Conservation (phyloP, 2,888 invertebrate species). For the Chloroclysta siterata region DNA sequence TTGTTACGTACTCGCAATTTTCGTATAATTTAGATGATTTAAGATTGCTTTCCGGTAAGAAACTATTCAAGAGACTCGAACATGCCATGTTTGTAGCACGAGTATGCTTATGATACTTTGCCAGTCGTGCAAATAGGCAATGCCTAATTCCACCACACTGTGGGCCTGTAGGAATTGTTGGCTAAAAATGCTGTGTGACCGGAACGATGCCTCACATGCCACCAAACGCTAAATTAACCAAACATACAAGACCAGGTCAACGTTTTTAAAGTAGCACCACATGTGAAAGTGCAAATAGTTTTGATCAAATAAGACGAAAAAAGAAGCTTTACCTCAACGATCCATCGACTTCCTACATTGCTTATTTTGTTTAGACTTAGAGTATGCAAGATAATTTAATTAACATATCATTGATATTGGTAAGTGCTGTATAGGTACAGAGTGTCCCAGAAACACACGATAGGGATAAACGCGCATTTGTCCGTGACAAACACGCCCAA, state of each 20-base stretch:
- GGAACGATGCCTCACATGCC: constrained; percentile 49
- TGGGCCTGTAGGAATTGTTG: constrained; percentile 27
- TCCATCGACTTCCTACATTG: constrained; percentile 53
- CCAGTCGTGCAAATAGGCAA: constrained; percentile 59
- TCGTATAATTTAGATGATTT: constrained; percentile 52
- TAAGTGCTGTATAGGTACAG: constrained; percentile 3
- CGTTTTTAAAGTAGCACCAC: constrained; percentile 79
- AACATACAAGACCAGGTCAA: constrained; percentile 74
- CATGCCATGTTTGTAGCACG: constrained; percentile 64
- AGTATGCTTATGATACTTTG: constrained; percentile 25
- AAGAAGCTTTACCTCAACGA: constrained; percentile 61
- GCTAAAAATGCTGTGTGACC: neutral
- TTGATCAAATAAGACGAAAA: constrained; percentile 72
- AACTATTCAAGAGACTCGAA: constrained; percentile 51
- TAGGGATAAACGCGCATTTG: neutral
- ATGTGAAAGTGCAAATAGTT: constrained; percentile 80
- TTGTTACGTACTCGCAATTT: constrained; percentile 52
- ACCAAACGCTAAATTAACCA: constrained; percentile 68
- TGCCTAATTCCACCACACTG: constrained; percentile 35
- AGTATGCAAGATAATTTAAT: constrained; percentile 35
- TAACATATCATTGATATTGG: constrained; percentile 22
- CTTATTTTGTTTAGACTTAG: constrained; percentile 42
- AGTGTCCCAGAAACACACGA: neutral
- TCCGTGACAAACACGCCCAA: neutral
- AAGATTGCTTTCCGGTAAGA: constrained; percentile 49